Evolutionary conservation across 2,113 vertebrate species (phyloP).

Genomic region (Typhlomys cinereus): DNA sequence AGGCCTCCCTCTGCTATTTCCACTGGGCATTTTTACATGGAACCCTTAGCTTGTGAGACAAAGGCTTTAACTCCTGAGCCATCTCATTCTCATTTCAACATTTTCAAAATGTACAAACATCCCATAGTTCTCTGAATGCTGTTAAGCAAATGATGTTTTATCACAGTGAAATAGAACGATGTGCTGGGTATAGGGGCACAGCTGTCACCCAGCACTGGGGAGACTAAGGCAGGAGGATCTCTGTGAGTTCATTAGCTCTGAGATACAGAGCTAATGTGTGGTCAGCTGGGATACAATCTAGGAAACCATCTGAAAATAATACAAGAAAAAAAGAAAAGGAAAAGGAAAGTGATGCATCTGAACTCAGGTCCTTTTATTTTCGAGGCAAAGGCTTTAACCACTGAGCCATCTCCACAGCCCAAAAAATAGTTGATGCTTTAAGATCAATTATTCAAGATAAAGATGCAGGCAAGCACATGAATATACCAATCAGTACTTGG

Average conservation of each 20-base stretch:
- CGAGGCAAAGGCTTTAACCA: background rate
- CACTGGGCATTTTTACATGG: no score
- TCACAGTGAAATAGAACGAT: background rate
- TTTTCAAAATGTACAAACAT: background rate
- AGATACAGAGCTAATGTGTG: background rate
- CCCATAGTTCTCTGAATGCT: background rate
- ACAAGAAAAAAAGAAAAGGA: fast-evolving
- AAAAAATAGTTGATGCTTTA: background rate
- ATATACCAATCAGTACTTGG: no score
- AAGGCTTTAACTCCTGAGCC: no score
- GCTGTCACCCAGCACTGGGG: background rate
- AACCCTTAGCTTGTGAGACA: no score
- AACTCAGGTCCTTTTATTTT: no score
- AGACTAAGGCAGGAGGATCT: background rate
- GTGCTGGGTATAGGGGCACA: background rate
- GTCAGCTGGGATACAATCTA: background rate
- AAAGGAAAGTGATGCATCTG: no score
- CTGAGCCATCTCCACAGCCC: background rate
- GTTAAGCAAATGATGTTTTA: background rate
- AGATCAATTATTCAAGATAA: no score
- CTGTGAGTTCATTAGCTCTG: background rate
- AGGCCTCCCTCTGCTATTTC: no score
- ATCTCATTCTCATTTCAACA: background rate
- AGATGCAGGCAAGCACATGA: no score
- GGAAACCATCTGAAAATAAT: background rate